These are phyloP conservation scores for Stenoptilia bipunctidactyla DNA, from an alignment of 2,888 invertebrate species.

Conservation along the genomic window DNA sequence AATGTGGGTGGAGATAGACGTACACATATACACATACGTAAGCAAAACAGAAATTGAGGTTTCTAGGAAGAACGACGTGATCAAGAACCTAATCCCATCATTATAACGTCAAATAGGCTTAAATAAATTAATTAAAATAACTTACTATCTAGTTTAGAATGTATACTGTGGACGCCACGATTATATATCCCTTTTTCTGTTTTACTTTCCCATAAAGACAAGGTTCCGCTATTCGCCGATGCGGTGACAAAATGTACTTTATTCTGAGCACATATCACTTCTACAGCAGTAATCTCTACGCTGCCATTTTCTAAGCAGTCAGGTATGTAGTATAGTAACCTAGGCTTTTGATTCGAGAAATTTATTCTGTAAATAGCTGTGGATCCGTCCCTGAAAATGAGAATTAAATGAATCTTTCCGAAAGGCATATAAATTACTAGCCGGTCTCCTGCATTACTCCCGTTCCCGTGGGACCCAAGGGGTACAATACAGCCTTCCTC, in stretches of 20 bases:
- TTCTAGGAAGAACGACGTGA: too few species aligned
- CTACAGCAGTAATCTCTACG: slow-evolving; percentile 49
- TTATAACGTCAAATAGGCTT: too few species aligned
- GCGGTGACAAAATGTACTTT: slow-evolving; percentile 28
- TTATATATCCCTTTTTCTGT: slow-evolving; percentile 10
- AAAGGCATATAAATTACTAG: not conserved
- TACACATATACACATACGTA: too few species aligned
- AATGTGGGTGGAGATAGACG: too few species aligned
- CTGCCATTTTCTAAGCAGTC: slow-evolving; percentile 42
- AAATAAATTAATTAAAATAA: too few species aligned
- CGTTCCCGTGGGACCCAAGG: too few species aligned
- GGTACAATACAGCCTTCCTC: too few species aligned
- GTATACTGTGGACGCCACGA: not conserved
- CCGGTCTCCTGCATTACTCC: too few species aligned
- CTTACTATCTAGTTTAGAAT: not conserved
- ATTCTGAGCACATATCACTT: slow-evolving; percentile 24
- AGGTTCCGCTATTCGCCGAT: slow-evolving; percentile 26
- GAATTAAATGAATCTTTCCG: not conserved
- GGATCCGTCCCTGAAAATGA: slow-evolving; percentile 48
- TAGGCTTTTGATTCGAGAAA: slow-evolving; percentile 26
- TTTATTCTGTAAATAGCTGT: slow-evolving; percentile 30
- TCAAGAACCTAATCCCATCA: too few species aligned
- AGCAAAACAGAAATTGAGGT: too few species aligned
- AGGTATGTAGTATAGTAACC: slow-evolving; percentile 28
- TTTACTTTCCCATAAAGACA: slow-evolving; percentile 28